Evolutionary conservation across 2,888 invertebrate species (phyloP), one percentile per base, ranked within the genome.

Genomic region (Dasypolia templi): DNA sequence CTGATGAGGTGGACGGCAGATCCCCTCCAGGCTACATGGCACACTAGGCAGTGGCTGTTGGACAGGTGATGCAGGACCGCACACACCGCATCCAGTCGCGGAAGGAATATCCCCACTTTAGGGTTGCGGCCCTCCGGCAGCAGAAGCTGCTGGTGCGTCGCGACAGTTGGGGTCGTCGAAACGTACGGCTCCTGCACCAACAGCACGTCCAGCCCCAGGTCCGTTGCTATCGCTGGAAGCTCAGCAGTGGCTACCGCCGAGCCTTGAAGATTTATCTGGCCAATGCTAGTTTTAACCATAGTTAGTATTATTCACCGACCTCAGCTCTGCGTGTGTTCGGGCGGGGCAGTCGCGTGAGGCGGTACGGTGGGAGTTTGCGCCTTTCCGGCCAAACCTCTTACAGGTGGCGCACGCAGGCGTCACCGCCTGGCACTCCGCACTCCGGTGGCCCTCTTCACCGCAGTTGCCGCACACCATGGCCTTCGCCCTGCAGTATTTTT

Each of bases 101-200:
- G 49, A 0, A 88, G 7, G 0, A 72, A 67, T 0, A 88, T 19
- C 0, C 83, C 89, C 9, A 82, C 84, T 32, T 81, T 87, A 0
- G 86, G 80, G 12, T 3, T 0, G 0, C 53, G 4, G 9, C 2
- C 22, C 17, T 9, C 81, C 0, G 66, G 29, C 14, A n/a, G 4
- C 0, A 44, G 0, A 0, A 35, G 5, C 5, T 22, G 29, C 7
- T 7, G 9, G 0, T 19, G 29, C 69, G 26, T 11, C 2, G 77
- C 32, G 0, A 73, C 39, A 0, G 58, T 7, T 0, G 3, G 5
- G 2, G 53, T 19, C 71, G 59, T 46, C 3, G 11, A 0, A 9
- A 3, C 1, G 19, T 86, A 84, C 6, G 87, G 87, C 46, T 89
- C 89, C 65, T 88, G 88, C 0, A 86, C 83, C 0, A 88, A 83